phyloP scores from a whole-genome alignment of 2,797 vertebrate species.

The Todus mexicanus region DNA sequence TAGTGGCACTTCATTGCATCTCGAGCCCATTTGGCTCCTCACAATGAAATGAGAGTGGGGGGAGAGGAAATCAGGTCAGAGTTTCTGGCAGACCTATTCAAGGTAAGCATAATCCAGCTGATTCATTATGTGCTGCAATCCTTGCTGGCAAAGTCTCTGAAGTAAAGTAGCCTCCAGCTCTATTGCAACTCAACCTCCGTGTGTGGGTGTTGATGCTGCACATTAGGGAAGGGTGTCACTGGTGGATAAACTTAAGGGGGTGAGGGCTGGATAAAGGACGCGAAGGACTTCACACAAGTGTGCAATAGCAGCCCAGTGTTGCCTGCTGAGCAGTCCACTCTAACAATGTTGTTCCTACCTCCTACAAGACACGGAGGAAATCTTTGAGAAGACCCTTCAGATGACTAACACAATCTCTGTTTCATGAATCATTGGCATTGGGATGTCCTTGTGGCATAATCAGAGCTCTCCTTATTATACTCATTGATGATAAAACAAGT shows the following conservation, averaged over 20 bases:
- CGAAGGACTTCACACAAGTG: not conserved
- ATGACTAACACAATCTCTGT: not conserved
- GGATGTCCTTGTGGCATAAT: constrained; percentile 66
- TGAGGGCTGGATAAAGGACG: not conserved
- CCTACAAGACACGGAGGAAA: not conserved
- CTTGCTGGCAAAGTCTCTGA: constrained; percentile 29
- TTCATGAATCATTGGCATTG: constrained; percentile 52
- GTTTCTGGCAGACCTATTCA: constrained; percentile 51
- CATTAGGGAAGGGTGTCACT: constrained; percentile 33
- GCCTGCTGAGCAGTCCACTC: not conserved
- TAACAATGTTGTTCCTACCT: not conserved
- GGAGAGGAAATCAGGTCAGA: constrained; percentile 66
- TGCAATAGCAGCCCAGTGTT: not conserved
- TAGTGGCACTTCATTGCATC: not conserved
- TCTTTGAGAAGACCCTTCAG: constrained; percentile 3
- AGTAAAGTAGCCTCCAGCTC: constrained; percentile 17
- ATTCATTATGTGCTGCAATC: constrained; percentile 67
- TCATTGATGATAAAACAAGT: constrained; percentile 65
- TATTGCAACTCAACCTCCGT: not conserved
- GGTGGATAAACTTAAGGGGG: not conserved
- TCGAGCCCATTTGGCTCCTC: constrained; percentile 23
- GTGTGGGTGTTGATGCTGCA: constrained; percentile 55
- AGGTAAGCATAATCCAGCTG: constrained; percentile 67
- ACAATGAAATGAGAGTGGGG: constrained; percentile 34
- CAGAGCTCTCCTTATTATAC: constrained; percentile 57